Conservation (phyloP, 2,888 invertebrate genomes). For the Ditylenchus weischeri region DNA sequence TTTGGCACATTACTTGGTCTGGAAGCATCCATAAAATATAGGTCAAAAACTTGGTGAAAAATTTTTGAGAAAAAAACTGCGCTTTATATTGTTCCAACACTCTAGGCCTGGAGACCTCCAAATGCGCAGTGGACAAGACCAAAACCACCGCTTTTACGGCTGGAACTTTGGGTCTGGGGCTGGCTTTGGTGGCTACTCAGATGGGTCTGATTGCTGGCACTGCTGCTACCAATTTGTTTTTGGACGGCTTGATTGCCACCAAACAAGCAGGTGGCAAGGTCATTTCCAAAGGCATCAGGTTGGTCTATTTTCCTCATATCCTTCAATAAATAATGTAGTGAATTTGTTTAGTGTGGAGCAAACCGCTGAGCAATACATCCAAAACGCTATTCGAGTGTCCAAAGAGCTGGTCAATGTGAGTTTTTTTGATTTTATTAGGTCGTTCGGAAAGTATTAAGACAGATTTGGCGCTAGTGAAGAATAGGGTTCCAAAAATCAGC, state of each 20-base stretch:
- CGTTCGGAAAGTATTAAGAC: too few relatives aligned
- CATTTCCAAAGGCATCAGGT: constrained; percentile 13
- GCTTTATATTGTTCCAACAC: neutral
- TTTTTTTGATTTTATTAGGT: too few relatives aligned
- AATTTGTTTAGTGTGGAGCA: constrained; percentile 19
- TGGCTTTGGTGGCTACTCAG: constrained; percentile 34
- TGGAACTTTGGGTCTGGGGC: constrained; percentile 29
- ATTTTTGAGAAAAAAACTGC: neutral
- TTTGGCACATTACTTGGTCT: too few relatives aligned
- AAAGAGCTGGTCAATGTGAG: constrained; percentile 30
- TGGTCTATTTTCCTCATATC: too few relatives aligned
- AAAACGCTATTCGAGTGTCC: constrained; percentile 23
- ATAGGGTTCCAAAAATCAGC: too few relatives aligned
- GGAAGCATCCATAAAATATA: too few relatives aligned
- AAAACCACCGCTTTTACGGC: constrained; percentile 25
- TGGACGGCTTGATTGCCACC: constrained; percentile 39
- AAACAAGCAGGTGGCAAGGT: constrained; percentile 30
- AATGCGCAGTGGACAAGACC: constrained; percentile 19
- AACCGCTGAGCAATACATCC: constrained; percentile 29
- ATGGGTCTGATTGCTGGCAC: constrained; percentile 29
- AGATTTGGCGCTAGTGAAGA: too few relatives aligned
- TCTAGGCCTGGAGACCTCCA: constrained; percentile 27
- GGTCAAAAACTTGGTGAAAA: too few relatives aligned
- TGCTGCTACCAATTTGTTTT: constrained; percentile 29
- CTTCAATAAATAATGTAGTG: too few relatives aligned